Evolutionary conservation across 2,888 invertebrate species (phyloP).

Genomic region (Trichogramma dendrolimi): DNA sequence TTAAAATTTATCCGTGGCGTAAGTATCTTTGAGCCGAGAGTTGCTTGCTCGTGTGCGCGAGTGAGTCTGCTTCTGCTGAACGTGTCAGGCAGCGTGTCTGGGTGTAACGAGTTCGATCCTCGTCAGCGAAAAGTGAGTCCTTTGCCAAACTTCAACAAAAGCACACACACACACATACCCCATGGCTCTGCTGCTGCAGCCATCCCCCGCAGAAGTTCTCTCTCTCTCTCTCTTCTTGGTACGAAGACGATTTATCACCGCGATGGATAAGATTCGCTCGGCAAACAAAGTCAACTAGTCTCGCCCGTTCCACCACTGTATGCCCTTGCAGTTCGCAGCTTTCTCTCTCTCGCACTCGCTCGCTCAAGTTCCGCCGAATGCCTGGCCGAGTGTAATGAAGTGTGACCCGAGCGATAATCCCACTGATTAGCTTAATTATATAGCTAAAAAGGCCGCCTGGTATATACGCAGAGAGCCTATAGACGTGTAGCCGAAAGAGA

Average conservation of each 20-base stretch:
- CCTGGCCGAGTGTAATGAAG: neutral
- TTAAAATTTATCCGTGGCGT: no score
- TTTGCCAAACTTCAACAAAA: neutral
- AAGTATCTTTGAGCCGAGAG: no score
- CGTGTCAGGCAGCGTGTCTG: no score
- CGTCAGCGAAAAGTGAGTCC: constrained; percentile 9
- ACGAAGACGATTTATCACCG: constrained; percentile 5
- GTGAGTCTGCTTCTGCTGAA: no score
- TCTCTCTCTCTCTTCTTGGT: neutral
- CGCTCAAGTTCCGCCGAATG: constrained; percentile 1
- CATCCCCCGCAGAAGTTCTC: neutral
- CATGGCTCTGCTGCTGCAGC: no score
- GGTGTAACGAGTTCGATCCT: neutral
- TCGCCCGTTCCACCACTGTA: constrained; percentile 1
- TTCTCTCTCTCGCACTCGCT: neutral
- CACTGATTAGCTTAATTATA: no score
- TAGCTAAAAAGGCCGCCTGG: no score
- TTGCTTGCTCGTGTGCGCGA: no score
- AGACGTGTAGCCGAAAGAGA: no score
- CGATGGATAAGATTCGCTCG: neutral
- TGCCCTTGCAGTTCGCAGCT: constrained; percentile 1
- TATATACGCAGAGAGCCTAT: no score
- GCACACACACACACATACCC: neutral
- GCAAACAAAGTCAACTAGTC: neutral
- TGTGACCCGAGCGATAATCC: no score